phyloP scores from a whole-genome alignment of 2,888 invertebrate genomes.

The Drosophila pseudotalamancana region DNA sequence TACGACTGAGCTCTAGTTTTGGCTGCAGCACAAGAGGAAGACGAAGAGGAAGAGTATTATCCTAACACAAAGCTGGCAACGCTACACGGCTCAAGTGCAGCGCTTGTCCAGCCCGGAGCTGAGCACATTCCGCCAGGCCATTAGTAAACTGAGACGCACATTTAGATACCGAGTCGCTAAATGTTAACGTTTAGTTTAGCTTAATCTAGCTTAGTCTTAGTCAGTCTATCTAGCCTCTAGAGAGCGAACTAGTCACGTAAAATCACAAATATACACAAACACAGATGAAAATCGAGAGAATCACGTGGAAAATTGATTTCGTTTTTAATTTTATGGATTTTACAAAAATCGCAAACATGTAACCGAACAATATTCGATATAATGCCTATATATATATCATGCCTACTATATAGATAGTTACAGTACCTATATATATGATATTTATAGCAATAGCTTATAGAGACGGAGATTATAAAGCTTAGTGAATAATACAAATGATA shows the following conservation, averaged over 20 bases:
- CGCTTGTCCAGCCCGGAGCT: conserved; percentile 53
- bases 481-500: conserved; percentile 47
- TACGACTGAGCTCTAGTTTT: conserved; percentile 90
- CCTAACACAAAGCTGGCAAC: conserved; percentile 51
- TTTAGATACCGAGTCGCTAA: conserved; percentile 66
- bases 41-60: conserved; percentile 58
- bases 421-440: conserved; percentile 46
- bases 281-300: conserved; percentile 34
- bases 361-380: conserved; percentile 56
- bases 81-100: conserved; percentile 57
- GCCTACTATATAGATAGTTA: conserved; percentile 44
- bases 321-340: conserved; percentile 69
- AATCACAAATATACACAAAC: conserved; percentile 50
- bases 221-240: conserved; percentile 50
- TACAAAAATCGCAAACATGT: conserved; percentile 70
- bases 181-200: conserved; percentile 69
- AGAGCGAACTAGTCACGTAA: conserved; percentile 76
- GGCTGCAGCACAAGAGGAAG: conserved; percentile 11
- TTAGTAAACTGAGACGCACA: conserved; percentile 66
- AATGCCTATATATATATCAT: conserved; percentile 31
- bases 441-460: conserved; percentile 48
- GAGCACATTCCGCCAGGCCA: conserved; percentile 74
- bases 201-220: conserved; percentile 25
- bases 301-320: conserved; percentile 39
- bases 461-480: conserved; percentile 71